phyloP scores from a whole-genome alignment of 2,797 vertebrate genomes.

The Gastrophryne carolinensis region DNA sequence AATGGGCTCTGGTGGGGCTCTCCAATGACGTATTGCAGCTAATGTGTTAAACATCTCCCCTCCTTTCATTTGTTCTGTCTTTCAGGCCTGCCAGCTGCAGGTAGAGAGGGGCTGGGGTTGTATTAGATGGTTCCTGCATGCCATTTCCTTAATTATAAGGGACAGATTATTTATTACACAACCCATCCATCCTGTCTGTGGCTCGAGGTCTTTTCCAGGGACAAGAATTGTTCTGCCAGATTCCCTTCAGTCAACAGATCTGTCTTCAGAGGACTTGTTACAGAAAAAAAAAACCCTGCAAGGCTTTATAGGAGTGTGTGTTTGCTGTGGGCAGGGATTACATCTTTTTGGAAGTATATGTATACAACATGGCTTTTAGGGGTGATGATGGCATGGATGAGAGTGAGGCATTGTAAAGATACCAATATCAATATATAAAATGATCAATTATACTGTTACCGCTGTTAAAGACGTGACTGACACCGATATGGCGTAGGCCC shows the following conservation, averaged over 20 bases:
- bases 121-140: slow-evolving; percentile 19
- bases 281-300: background rate
- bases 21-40: slow-evolving; percentile 67
- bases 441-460: no score
- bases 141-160: slow-evolving; percentile 37
- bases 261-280: background rate
- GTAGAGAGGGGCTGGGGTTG: background rate
- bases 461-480: no score
- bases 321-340: background rate
- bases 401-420: background rate
- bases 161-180: slow-evolving; percentile 39
- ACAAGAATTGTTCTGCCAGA: slow-evolving; percentile 13
- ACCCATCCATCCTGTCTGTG: slow-evolving; percentile 29
- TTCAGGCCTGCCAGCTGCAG: slow-evolving; percentile 8
- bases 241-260: slow-evolving; percentile 26
- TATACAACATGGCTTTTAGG: background rate
- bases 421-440: no score
- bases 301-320: slow-evolving; percentile 4
- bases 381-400: background rate
- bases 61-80: slow-evolving; percentile 11
- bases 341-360: background rate
- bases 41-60: slow-evolving; percentile 57
- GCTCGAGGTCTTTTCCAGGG: slow-evolving; percentile 1
- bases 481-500: no score
- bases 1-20: slow-evolving; percentile 57